These are phyloP conservation scores for Parochlus steinenii DNA, from an alignment of 2,888 invertebrate species.

Conservation along the genomic window DNA sequence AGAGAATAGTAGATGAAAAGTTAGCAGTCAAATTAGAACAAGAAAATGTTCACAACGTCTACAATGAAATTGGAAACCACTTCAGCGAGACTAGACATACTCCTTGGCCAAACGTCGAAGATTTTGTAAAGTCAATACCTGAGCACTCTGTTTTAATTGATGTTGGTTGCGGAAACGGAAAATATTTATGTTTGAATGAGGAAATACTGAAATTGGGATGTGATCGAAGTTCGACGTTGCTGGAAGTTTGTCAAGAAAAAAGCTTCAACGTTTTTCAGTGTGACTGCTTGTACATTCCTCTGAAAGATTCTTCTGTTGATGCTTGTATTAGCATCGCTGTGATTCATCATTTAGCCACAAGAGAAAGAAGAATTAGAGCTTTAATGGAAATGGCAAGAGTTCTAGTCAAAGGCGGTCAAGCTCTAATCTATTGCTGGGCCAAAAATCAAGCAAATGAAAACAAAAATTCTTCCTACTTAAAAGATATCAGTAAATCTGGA, in stretches of 20 bases:
- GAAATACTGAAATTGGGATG: conserved; percentile 56
- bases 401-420: conserved; percentile 52
- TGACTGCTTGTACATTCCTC: conserved; percentile 59
- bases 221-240: conserved; percentile 58
- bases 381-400: conserved; percentile 59
- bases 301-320: conserved; percentile 53
- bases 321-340: conserved; percentile 88
- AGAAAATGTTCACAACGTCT: conserved; percentile 70
- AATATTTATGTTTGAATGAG: conserved; percentile 58
- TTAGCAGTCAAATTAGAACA: conserved; percentile 50
- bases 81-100: conserved; percentile 89
- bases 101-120: conserved; percentile 80
- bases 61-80: conserved; percentile 85
- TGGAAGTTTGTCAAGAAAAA: conserved; percentile 41
- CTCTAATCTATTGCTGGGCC: conserved; percentile 93
- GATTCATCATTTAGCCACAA: conserved; percentile 82
- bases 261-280: conserved; percentile 53
- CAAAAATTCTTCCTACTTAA: conserved; percentile 51
- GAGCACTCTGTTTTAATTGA: conserved; percentile 64
- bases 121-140: conserved; percentile 54
- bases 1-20: conserved; percentile 25
- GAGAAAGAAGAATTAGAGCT: conserved; percentile 55
- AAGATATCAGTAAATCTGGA: conserved; percentile 24
- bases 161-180: conserved; percentile 96
- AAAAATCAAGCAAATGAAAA: conserved; percentile 61